A percentile compares a stretch with the other conserved stretches of the same genome.
Conservation (phyloP, 2,113 vertebrate genomes). For the Pelvicachromis taeniatus region DNA sequence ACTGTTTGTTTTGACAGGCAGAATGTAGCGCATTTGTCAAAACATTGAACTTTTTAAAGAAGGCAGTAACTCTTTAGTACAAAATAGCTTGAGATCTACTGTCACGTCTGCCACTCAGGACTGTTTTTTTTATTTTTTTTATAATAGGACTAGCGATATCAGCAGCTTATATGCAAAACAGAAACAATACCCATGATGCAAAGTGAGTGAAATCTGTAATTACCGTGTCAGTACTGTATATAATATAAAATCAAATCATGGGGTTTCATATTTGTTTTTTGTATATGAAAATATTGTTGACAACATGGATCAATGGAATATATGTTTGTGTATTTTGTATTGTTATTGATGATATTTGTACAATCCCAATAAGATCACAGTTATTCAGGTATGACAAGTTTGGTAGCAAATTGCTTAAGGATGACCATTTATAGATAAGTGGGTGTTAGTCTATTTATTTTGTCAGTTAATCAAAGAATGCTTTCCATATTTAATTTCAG, state of each 20-base stretch:
- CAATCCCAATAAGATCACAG: not conserved
- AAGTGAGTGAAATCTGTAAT: not conserved
- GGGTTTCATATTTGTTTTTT: conserved; percentile 1
- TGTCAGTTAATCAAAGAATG: not conserved
- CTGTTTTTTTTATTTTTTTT: not conserved
- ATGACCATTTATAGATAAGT: not conserved
- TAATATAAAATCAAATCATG: conserved; percentile 13
- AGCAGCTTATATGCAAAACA: not conserved
- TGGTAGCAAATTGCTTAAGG: not conserved
- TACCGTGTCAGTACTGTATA: conserved; percentile 34
- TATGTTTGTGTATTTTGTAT: not conserved
- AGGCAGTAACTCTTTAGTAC: not conserved
- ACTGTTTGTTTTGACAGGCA: not conserved
- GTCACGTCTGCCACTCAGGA: conserved; percentile 21
- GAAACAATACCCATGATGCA: not conserved
- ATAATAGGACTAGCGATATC: not conserved
- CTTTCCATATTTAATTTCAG: not conserved
- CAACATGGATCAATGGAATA: not conserved
- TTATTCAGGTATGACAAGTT: not conserved
- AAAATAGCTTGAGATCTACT: not conserved
- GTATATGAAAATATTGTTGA: not conserved
- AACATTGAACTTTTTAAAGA: not conserved
- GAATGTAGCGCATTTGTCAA: not conserved
- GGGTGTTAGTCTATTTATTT: not conserved
- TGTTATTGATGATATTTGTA: not conserved